Evolutionary conservation across 2,797 vertebrate species (phyloP).

Genomic region (Periparus ater): DNA sequence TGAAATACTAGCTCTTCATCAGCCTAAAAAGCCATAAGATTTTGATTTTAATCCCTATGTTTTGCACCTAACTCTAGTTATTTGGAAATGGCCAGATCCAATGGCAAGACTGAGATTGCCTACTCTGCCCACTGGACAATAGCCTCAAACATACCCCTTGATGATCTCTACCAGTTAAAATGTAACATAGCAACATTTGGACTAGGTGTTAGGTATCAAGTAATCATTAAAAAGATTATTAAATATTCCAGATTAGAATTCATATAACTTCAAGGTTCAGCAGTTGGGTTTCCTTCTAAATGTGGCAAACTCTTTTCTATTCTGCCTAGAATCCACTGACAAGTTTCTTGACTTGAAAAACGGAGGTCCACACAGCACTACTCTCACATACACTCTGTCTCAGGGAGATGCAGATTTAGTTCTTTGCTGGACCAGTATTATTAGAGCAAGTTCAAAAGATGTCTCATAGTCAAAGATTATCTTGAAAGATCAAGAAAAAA

Average conservation of each 20-base stretch:
- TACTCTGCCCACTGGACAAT: neutral
- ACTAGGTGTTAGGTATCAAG: neutral
- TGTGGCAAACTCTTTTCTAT: neutral
- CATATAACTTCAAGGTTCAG: neutral
- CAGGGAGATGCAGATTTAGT: neutral
- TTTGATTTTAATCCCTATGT: neutral
- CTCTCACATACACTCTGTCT: neutral
- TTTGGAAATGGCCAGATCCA: neutral
- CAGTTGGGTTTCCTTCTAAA: neutral
- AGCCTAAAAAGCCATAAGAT: neutral
- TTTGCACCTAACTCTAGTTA: neutral
- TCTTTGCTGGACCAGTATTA: neutral
- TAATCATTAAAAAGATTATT: neutral
- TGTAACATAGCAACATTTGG: neutral
- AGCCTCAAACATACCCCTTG: neutral
- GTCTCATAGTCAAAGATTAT: slow-evolving; percentile 7
- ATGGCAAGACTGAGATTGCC: neutral
- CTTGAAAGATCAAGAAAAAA: slow-evolving; percentile 37
- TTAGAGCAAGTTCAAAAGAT: neutral
- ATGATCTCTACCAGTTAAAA: neutral
- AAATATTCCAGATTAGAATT: neutral
- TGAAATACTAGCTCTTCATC: neutral
- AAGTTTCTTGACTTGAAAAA: neutral
- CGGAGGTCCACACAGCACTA: neutral
- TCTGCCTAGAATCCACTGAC: neutral